phyloP scores from a whole-genome alignment of 2,113 vertebrate species.

The Nesogale talazaci region DNA sequence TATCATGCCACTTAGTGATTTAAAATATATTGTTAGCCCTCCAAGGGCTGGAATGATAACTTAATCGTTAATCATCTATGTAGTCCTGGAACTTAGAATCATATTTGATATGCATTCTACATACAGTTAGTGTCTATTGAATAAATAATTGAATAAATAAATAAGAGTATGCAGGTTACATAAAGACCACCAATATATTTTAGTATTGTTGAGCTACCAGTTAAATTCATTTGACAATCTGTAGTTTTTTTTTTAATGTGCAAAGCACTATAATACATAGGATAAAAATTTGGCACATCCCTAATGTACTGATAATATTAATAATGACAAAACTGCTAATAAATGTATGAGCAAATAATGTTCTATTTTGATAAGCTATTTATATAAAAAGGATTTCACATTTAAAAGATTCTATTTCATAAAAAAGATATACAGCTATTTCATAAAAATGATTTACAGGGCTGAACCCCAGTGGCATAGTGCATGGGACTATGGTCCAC shows the following conservation, averaged over 20 bases:
- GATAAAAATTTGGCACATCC: neutral
- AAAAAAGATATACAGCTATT: too few species aligned
- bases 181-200: conserved; percentile 15
- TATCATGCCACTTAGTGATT: conserved; percentile 14
- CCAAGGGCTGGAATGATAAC: neutral
- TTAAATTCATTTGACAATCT: conserved; percentile 28
- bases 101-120: neutral
- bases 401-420: too few species aligned
- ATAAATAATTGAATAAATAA: conserved; percentile 5
- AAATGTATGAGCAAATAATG: neutral
- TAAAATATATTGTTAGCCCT: neutral
- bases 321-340: neutral
- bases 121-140: neutral
- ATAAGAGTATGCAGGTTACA: neutral
- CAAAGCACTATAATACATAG: neutral
- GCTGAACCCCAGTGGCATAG: too few species aligned
- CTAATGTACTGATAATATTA: neutral
- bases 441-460: too few species aligned
- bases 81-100: neutral
- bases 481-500: too few species aligned
- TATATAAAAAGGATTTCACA: too few species aligned
- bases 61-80: conserved; percentile 13
- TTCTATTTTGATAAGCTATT: too few species aligned
- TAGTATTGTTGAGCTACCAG: neutral
- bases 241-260: conserved; percentile 49